A percentile compares a stretch with the other conserved stretches of the same genome.
Evolutionary conservation across 2,888 invertebrate species (phyloP).

Genomic region (Chydorus sphaericus): DNA sequence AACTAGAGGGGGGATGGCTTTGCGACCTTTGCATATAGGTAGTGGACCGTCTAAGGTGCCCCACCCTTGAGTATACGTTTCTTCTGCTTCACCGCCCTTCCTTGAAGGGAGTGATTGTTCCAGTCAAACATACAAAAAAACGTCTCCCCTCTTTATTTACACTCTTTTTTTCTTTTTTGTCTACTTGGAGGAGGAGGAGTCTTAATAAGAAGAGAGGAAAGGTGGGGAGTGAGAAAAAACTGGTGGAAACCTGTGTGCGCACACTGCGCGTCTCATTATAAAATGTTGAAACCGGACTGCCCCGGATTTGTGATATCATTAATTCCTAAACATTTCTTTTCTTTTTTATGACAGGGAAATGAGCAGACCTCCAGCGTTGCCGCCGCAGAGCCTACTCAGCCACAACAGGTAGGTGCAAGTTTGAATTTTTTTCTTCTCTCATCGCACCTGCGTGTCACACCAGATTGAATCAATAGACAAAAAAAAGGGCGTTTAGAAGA

Average conservation of each 20-base stretch:
- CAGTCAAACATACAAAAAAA: neutral
- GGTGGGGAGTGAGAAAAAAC: no score
- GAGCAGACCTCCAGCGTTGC: neutral
- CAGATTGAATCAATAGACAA: neutral
- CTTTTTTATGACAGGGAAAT: neutral
- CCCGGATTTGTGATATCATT: neutral
- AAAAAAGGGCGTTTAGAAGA: neutral
- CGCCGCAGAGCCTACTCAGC: neutral
- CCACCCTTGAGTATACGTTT: neutral
- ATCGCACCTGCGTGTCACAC: conserved; percentile 1
- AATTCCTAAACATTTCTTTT: neutral
- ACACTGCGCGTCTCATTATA: neutral
- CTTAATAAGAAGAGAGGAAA: no score
- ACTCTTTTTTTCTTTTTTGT: neutral
- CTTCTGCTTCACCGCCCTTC: neutral
- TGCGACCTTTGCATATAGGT: no score
- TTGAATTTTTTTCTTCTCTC: neutral
- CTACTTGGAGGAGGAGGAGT: neutral
- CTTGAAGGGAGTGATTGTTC: neutral
- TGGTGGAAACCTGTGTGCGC: conserved; percentile 2
- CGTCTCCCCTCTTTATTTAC: neutral
- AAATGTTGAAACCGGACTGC: neutral
- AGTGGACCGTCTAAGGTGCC: no score
- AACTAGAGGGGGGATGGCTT: neutral
- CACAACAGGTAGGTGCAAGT: neutral